Percentiles rank a stretch among this genome's conserved stretches.
These are phyloP conservation scores for Misgurnus anguillicaudatus DNA, from an alignment of 2,113 vertebrate species.

Conservation along the genomic window DNA sequence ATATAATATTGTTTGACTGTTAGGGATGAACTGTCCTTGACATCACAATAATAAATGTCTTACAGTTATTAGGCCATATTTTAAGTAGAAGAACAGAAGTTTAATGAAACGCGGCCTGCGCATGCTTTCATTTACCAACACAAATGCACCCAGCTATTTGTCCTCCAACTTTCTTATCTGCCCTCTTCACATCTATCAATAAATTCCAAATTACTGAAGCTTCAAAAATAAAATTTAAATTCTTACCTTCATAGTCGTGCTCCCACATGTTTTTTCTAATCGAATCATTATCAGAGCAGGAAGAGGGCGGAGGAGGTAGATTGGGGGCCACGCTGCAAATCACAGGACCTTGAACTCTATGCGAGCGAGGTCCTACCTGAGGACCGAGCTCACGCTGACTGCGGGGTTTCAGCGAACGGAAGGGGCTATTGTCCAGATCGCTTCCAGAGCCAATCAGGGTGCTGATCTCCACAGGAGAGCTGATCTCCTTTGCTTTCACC, in stretches of 20 bases:
- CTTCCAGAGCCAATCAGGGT: conserved; percentile 67
- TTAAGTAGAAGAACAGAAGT: not conserved
- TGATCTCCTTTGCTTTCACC: conserved; percentile 74
- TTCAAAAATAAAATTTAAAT: conserved; percentile 28
- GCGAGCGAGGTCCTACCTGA: conserved; percentile 61
- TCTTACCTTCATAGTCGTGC: conserved; percentile 87
- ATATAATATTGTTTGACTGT: not conserved
- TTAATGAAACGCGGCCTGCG: not conserved
- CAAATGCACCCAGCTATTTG: not conserved
- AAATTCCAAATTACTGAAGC: conserved; percentile 12
- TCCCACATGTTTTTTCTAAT: conserved; percentile 90
- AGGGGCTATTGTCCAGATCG: conserved; percentile 76
- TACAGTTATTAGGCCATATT: not conserved
- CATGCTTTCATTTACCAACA: conserved; percentile 5
- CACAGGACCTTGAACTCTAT: conserved; percentile 77
- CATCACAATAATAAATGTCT: not conserved
- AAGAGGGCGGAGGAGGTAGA: conserved; percentile 78
- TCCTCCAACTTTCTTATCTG: conserved; percentile 2
- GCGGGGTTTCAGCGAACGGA: conserved; percentile 72
- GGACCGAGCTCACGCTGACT: conserved; percentile 66
- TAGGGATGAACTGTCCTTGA: not conserved
- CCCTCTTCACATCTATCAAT: not conserved
- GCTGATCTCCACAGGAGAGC: conserved; percentile 81
- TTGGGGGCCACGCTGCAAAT: conserved; percentile 96
- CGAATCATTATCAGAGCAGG: conserved; percentile 84